Percentiles rank a stretch among this genome's conserved stretches.
phyloP scores from a whole-genome alignment of 2,888 invertebrate species.

The Mamestra brassicae region DNA sequence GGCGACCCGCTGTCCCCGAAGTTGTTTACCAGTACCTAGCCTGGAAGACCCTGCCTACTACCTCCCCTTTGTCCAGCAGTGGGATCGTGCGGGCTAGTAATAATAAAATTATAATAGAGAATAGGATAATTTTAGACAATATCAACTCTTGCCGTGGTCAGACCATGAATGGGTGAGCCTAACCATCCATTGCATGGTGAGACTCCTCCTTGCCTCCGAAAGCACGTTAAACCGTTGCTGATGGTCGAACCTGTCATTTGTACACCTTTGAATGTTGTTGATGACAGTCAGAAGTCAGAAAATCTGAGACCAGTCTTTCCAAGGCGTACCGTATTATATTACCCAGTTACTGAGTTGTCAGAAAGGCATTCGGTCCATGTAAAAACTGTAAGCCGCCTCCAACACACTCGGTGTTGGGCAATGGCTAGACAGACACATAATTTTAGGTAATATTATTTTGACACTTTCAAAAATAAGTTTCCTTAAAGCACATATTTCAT shows the following conservation, averaged over 20 bases:
- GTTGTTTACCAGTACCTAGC: too few species aligned
- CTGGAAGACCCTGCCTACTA: too few species aligned
- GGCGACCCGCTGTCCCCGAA: too few species aligned
- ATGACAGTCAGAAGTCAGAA: neutral
- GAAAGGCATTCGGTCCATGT: too few species aligned
- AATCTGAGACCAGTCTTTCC: neutral
- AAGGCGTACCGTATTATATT: neutral
- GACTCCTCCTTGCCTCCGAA: too few species aligned
- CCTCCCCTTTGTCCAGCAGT: too few species aligned
- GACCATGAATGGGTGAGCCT: neutral
- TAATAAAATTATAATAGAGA: too few species aligned
- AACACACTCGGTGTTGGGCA: neutral
- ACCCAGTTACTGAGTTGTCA: neutral
- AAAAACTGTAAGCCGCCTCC: neutral
- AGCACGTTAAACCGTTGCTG: too few species aligned
- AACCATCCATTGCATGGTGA: too few species aligned
- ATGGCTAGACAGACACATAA: neutral
- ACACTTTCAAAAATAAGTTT: conserved; percentile 23
- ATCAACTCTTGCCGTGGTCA: neutral
- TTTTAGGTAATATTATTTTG: neutral
- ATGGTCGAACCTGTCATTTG: too few species aligned
- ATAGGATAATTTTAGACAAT: neutral
- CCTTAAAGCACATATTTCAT: conserved; percentile 49
- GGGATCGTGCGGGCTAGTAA: too few species aligned
- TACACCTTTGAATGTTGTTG: neutral